A percentile compares a stretch with the other conserved stretches of the same genome.
Conservation (phyloP, 2,888 invertebrate genomes). For the Pycnomerus fuliginosus region DNA sequence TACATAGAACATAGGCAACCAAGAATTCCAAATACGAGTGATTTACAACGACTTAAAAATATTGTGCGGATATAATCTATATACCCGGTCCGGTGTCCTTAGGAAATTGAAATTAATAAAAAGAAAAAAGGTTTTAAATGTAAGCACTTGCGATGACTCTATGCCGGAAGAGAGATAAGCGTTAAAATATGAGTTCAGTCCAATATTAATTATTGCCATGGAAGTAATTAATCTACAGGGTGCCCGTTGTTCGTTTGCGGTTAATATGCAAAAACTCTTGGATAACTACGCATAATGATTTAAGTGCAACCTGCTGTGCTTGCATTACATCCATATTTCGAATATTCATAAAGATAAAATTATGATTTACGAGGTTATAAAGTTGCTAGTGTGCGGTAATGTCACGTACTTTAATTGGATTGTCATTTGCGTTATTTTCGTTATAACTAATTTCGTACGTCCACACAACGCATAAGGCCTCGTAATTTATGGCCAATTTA, state of each 20-base stretch:
- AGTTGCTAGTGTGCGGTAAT: conserved; percentile 42
- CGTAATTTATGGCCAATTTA: conserved; percentile 20
- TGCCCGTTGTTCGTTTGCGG: conserved; percentile 4
- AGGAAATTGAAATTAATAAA: too few relatives aligned
- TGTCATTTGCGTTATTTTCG: conserved; percentile 35
- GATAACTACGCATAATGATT: conserved; percentile 40
- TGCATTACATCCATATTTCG: conserved; percentile 42
- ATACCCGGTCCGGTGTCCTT: too few relatives aligned
- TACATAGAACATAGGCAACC: too few relatives aligned
- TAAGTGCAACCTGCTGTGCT: conserved; percentile 39
- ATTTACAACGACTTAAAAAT: too few relatives aligned
- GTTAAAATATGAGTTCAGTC: too few relatives aligned
- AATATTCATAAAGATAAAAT: conserved; percentile 46
- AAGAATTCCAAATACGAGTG: too few relatives aligned
- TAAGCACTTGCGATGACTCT: too few relatives aligned
- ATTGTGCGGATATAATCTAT: too few relatives aligned
- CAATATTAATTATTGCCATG: conserved; percentile 9
- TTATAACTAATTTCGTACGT: conserved; percentile 20
- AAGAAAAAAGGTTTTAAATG: too few relatives aligned
- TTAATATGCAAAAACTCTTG: conserved; percentile 28
- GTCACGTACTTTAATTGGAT: conserved; percentile 45
- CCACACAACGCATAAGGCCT: conserved; percentile 9
- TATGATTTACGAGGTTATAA: conserved; percentile 45
- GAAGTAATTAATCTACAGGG: conserved; percentile 13
- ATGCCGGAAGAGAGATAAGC: too few relatives aligned